Evolutionary conservation across 2,797 vertebrate genomes (phyloP), one percentile per base, ranked within the genome.

Genomic region (Iguana delicatissima): DNA sequence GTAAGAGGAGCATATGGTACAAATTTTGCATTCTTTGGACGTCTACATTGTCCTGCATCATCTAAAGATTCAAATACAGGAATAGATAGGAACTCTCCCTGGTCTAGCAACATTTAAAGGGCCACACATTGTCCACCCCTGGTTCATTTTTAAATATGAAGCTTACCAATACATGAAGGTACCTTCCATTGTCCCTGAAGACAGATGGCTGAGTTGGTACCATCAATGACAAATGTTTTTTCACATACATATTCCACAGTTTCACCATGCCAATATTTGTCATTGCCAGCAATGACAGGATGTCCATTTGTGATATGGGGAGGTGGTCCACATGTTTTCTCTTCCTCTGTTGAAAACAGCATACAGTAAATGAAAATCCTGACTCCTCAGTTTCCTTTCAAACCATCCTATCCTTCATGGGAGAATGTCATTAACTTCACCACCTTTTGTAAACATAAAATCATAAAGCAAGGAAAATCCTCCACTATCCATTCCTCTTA

Each of bases 111-210:
- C 16, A 59, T 59, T 59, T 20, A 59, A 59, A 18, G 57, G 4
- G 2, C 2, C 57, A 59, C 4, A 59, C 18, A 5, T 59, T 59
- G 57, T 18, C 16, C 57, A 69, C 32, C 26, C 20, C 67, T 69
- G 29, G 67, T 69, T 69, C 7, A 8, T 69, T 69, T 77, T 85
- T 46, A 80, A 81, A 74, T 84, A 46, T 57, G 6, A 46, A 92
- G 50, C 85, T 96, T 97, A 97, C 97, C 94, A 5, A 92, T 62
- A 90, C 97, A 97, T 72, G 76, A 67, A 32, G 96, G 97, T 13
- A 94, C 89, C 42, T 95, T 96, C 97, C 97, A 97, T 3, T 93
- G 6, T 29, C 97, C 97, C 77, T 96, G 89, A 13, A 95, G 86
- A 87, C 97, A 97, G 35, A 89, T 93, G 80, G 93, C 95, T 92